Base-by-base conservation (phyloP, 2,888 invertebrate species). In the Oscheius sp. region DNA sequence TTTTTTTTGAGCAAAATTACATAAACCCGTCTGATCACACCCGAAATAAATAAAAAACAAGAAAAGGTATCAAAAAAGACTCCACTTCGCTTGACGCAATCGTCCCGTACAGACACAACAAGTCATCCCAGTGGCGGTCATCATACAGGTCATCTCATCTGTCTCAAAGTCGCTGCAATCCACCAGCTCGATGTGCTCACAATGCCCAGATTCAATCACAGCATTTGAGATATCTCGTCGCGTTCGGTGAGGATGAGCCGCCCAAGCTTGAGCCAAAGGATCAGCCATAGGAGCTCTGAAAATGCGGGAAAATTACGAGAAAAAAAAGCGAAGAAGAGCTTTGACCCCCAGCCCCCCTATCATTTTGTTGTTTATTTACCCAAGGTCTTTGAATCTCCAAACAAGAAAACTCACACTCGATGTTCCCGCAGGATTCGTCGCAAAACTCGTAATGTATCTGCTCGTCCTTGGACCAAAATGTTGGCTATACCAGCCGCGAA, bases 121-220 rank as follows among this genome's bases (percentile, higher is more conserved):
- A 17, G 83, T 81, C 84, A 85, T 84, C 29, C 85, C 85, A n/a
- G 85, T 84, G 10, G 85, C 85, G 6, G 85, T 85, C 42, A 85
- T 39, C 83, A 83, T 80, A 69, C 85, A 85, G 15, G 75, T 79
- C 83, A 84, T 85, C 61, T 83, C 85, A 55, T 83, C 79, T 23
- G 76, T 78, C 46, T 80, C 80, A 48, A 83, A 85, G 52, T 82
- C 85, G 4, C 79, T 81, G 64, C 85, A 85, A 68, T 85, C 84
- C 50, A 85, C 73, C 53, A 85, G 70, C 53, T 84, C 84, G 17
- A 84, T 76, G 70, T 85, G 85, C 64, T 85, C 85, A 64, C 85
- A 85, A 61, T 79, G 79, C n/a, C 82, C 85, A 48, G 61, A 61
- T 34, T 72, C 72, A 39, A 72, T 72, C 25, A 72, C 72, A 15